Conservation (phyloP, 2,888 invertebrate species). For the Leptinotarsa haldemani region DNA sequence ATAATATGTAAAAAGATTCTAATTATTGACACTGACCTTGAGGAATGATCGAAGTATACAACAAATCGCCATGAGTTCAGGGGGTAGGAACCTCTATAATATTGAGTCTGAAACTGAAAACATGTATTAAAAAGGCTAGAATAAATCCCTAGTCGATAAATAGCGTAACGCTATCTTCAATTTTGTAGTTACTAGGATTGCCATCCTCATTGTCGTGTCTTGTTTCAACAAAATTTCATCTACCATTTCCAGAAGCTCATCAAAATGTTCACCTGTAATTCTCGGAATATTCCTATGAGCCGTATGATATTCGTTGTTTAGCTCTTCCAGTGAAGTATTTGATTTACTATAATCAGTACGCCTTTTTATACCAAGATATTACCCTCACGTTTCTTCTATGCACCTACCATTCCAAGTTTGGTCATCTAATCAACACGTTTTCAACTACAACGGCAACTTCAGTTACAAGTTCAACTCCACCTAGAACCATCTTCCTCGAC, state of each 20-base stretch:
- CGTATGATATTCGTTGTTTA: background rate
- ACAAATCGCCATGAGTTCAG: background rate
- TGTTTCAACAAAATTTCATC: background rate
- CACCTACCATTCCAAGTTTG: background rate
- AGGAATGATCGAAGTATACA: background rate
- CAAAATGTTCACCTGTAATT: background rate
- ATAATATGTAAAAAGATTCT: background rate
- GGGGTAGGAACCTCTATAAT: background rate
- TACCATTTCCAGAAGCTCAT: background rate
- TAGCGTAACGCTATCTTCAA: background rate
- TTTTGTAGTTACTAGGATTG: conserved; percentile 17
- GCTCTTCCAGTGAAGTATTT: background rate
- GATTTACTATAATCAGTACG: background rate
- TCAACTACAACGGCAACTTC: background rate
- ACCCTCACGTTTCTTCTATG: background rate
- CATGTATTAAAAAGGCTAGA: background rate
- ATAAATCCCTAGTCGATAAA: conserved; percentile 16
- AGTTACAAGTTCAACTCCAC: too few relatives aligned
- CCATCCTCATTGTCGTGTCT: conserved; percentile 4
- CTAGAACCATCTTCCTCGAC: background rate
- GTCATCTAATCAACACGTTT: background rate
- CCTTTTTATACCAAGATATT: too few relatives aligned
- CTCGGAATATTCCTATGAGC: background rate
- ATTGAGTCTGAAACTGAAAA: conserved; percentile 15
- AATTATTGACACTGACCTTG: background rate